Base-by-base conservation (phyloP, 2,797 vertebrate species). In the Acanthurus leucopareius region DNA sequence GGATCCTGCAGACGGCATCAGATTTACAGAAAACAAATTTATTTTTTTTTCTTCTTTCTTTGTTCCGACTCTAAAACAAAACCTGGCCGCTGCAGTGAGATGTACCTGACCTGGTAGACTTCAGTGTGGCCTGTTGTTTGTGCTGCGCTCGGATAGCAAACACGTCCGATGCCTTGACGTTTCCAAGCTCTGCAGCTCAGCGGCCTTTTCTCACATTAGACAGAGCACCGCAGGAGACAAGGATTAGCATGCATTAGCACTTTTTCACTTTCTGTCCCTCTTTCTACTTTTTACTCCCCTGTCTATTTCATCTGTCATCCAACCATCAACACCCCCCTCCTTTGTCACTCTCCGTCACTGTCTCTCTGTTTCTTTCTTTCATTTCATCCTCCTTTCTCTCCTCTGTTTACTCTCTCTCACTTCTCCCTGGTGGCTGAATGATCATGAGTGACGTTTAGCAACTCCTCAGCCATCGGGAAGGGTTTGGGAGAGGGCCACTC, bases 371-470 rank as follows among this genome's bases (percentile, higher is more conserved):
- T 71, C 42, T 76, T 77, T 62, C 65, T 77, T 75, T 79, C 25
- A 19, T 77, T 61, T 52, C n/a, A 20, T 77, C 65, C 28, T 54
- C 49, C 68, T 51, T 45, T n/a, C 49, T 58, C 44, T 25, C 47
- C 38, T 44, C 51, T 75, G 63, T 76, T 73, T 73, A 56, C 68
- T 52, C 51, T 59, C 51, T 59, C 65, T 76, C 67, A 52, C 42
- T 47, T 61, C 59, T 76, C 75, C 44, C 68, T 20, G 59, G 63
- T 74, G 82, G 61, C 69, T 68, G 71, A 73, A 73, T 79, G 83
- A 90, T 89, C 25, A 20, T 78, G 86, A 87, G 79, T 85, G 90
- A 93, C 75, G 56, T 85, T 84, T 53, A 81, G 84, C 68, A 60
- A 71, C 80, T 86, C 85, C 58, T 75, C 79, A 61, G 84, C 85